Evolutionary conservation across 2,888 invertebrate genomes (phyloP).

Genomic region (Scrobipalpa costella): DNA sequence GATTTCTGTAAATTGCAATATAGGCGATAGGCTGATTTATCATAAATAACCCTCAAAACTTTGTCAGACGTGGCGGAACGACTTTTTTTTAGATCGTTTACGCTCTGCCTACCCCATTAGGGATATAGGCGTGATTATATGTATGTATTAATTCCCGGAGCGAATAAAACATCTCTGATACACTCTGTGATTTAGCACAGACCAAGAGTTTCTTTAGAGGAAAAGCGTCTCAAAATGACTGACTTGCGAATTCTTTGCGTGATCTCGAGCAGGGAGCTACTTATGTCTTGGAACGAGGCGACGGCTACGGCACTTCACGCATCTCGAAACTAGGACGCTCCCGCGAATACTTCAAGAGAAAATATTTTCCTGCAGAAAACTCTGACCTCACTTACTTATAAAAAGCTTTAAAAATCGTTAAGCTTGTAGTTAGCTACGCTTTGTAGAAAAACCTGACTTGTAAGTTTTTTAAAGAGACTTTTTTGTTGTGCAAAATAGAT

Average conservation of each 20-base stretch:
- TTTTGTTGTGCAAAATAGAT: not conserved
- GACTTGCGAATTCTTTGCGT: not conserved
- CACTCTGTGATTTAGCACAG: too few species aligned
- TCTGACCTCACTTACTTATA: constrained; percentile 8
- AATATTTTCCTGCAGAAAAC: constrained; percentile 7
- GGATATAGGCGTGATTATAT: too few species aligned
- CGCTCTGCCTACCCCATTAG: too few species aligned
- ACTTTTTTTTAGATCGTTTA: too few species aligned
- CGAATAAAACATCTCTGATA: too few species aligned
- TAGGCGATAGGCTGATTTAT: too few species aligned
- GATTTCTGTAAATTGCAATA: too few species aligned
- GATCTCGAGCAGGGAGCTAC: not conserved
- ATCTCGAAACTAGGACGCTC: constrained; percentile 7
- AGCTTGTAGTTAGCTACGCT: not conserved
- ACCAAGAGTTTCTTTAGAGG: not conserved
- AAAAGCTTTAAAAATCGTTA: not conserved
- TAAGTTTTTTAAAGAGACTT: not conserved
- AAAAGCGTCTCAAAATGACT: not conserved
- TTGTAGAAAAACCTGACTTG: not conserved
- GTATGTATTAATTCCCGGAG: too few species aligned
- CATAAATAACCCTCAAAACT: too few species aligned
- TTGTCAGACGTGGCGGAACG: too few species aligned
- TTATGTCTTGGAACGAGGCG: not conserved
- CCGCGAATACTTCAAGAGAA: constrained; percentile 10
- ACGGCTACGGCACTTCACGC: not conserved